A percentile compares a stretch with the other conserved stretches of the same genome.
These are phyloP conservation scores for Volucella inanis DNA, from an alignment of 2,888 invertebrate species.

Conservation along the genomic window DNA sequence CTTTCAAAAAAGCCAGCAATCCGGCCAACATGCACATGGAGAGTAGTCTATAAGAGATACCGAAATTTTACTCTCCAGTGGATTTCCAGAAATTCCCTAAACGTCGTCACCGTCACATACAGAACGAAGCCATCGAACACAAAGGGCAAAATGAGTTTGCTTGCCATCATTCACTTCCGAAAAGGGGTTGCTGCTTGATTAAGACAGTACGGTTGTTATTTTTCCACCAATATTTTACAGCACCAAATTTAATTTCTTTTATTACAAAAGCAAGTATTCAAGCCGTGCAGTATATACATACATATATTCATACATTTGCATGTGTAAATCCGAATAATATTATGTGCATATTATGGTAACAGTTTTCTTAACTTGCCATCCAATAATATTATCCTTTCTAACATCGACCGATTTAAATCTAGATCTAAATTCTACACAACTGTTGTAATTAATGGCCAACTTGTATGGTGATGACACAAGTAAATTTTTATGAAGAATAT, in stretches of 20 bases:
- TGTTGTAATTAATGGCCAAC: constrained; percentile 15
- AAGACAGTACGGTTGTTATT: constrained; percentile 25
- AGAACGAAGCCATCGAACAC: constrained; percentile 59
- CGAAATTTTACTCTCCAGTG: constrained; percentile 64
- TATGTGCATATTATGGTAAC: no score
- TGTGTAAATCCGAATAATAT: no score
- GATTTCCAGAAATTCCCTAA: constrained; percentile 65
- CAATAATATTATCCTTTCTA: no score
- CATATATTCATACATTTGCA: no score
- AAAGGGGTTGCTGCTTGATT: constrained; percentile 47
- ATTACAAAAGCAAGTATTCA: neutral
- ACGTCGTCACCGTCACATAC: constrained; percentile 65
- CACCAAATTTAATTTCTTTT: neutral
- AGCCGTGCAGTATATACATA: no score
- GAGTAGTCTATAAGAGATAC: constrained; percentile 69
- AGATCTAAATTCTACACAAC: no score
- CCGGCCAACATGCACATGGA: constrained; percentile 67
- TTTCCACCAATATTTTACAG: neutral
- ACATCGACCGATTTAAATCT: no score
- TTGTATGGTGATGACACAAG: constrained; percentile 20
- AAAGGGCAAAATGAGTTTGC: constrained; percentile 42
- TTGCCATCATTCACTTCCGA: constrained; percentile 37
- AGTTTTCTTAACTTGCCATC: no score
- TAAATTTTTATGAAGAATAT: constrained; percentile 38
- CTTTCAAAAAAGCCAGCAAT: constrained; percentile 63